Evolutionary conservation across 2,888 invertebrate species (phyloP), one percentile per base, ranked within the genome.

Genomic region (Pristionchus fissidentatus): DNA sequence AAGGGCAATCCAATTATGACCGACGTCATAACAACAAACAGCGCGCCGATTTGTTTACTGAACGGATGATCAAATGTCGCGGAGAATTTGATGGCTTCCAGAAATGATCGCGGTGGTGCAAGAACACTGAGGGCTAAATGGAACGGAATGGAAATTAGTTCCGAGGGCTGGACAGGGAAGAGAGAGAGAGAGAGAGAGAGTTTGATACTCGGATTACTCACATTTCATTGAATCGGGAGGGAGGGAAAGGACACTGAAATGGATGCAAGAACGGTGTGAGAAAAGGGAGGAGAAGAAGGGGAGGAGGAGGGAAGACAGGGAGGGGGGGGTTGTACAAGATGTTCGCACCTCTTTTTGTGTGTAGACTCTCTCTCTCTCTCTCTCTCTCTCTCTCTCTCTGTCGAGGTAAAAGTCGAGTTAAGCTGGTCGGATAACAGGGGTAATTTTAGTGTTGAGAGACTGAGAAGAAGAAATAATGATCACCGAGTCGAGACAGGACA

Each of bases 161-260:
- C 8, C 8, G 26, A n/a, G 62, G n/a, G 29, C 10, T 13, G 8
- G 62, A 62, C 13, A 62, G 26, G 29, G 62, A 29, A 10, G 10
- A 10, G 46, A 77, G 78, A 26, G 79, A 35, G 10, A 22, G 46
- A 22, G 62, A n/a, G 29, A 26, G 46, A 26, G 41, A 70, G 75
- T 75, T 75, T 75, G 46, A 75, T 75, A 75, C 46, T 75, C n/a
- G 75, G 75, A 75, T 75, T 75, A 75, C 75, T 75, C 75, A 75
- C 46, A 46, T 75, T 46, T 46, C 75, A 75, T 75, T 75, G 75
- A 26, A 75, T 66, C 66, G 41, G 66, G 46, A 75, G 41, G 66
- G 46, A 75, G 13, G 43, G 46, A 35, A 75, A 46, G 75, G 75
- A 75, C 75, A 38, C 43, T 29, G 75, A 41, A 79, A 79, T 78